Percentiles rank a stretch among this genome's conserved stretches.
phyloP scores from a whole-genome alignment of 2,888 invertebrate species.

The Macrophya annulata region DNA sequence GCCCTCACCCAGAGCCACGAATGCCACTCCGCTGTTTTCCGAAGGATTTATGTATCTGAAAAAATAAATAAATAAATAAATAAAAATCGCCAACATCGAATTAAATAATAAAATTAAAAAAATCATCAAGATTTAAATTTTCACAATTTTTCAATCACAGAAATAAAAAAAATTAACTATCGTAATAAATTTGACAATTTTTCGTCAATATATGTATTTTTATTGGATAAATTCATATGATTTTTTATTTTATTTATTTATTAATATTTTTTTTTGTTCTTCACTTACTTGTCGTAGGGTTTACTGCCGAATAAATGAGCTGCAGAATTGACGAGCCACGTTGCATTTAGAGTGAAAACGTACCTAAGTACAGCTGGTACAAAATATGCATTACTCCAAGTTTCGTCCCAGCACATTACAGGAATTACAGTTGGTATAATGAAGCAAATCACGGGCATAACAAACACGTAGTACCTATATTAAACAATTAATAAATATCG shows the following conservation, averaged over 20 bases:
- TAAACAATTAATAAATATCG: not conserved
- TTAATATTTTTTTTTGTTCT: too few relatives aligned
- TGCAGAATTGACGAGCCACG: constrained; percentile 95
- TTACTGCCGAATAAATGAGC: constrained; percentile 90
- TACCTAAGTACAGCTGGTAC: constrained; percentile 88
- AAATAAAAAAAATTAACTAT: too few relatives aligned
- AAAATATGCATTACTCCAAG: constrained; percentile 84
- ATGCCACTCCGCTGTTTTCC: constrained; percentile 88
- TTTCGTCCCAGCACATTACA: constrained; percentile 87
- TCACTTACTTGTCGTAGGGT: constrained; percentile 87
- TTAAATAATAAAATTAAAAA: not conserved
- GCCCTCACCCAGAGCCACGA: constrained; percentile 91
- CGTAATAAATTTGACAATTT: not conserved
- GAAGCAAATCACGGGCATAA: constrained; percentile 87
- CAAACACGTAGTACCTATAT: constrained; percentile 84
- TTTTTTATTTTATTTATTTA: not conserved
- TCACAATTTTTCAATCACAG: not conserved
- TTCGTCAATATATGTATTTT: not conserved
- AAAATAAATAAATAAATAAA: constrained; percentile 24
- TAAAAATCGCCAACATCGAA: not conserved
- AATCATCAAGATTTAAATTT: too few relatives aligned
- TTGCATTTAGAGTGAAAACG: constrained; percentile 88
- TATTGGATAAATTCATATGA: constrained; percentile 2
- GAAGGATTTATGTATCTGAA: constrained; percentile 88
- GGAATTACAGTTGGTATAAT: constrained; percentile 88